These are phyloP conservation scores for Nephrotoma guestfalica DNA, from an alignment of 2,888 invertebrate genomes.

Conservation along the genomic window DNA sequence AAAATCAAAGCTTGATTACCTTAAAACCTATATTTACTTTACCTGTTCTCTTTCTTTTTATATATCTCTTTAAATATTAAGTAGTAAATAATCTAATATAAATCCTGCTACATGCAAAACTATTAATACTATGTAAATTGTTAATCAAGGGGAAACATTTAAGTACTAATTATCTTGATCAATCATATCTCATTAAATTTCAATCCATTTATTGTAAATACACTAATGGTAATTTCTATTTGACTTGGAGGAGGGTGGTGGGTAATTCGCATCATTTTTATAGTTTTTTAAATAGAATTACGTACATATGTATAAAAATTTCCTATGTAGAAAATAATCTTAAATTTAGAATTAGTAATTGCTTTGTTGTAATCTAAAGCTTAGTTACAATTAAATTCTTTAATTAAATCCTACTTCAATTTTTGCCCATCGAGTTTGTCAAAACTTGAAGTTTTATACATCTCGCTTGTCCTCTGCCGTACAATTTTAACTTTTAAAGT, in stretches of 20 bases:
- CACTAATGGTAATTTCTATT: neutral
- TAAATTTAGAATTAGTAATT: no score
- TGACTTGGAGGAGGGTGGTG: neutral
- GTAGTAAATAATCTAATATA: neutral
- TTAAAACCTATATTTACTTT: neutral
- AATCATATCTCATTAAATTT: neutral
- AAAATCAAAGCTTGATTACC: neutral
- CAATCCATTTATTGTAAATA: neutral
- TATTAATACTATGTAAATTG: neutral
- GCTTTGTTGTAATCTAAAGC: no score
- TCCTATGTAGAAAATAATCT: no score
- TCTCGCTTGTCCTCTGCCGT: no score
- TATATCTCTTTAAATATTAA: neutral
- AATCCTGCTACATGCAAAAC: neutral
- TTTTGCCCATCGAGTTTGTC: no score
- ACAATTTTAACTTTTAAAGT: no score
- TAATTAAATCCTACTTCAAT: no score
- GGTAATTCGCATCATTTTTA: neutral
- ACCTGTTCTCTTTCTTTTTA: neutral
- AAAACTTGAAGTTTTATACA: no score
- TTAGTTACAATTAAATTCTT: no score
- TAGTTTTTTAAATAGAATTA: no score
- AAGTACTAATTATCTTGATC: neutral
- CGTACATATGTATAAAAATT: no score
- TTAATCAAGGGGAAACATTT: neutral